Evolutionary conservation across 2,797 vertebrate species (phyloP).

Genomic region (Trematomus bernacchii): DNA sequence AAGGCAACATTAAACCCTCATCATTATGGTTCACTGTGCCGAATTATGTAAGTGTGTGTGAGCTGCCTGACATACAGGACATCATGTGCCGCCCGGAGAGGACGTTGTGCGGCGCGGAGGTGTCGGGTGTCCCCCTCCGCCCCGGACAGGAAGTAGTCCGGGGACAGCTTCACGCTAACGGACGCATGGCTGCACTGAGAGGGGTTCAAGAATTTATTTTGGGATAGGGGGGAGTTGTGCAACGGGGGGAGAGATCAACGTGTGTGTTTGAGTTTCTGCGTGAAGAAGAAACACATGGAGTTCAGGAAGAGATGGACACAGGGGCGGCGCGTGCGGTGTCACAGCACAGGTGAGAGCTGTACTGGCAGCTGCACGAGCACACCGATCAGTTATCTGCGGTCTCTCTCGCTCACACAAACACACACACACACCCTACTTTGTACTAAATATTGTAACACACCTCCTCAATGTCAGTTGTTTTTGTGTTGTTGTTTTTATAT

Average conservation of each 20-base stretch:
- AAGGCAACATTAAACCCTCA: no score
- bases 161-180: neutral
- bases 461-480: no score
- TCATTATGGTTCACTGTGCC: neutral
- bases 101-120: neutral
- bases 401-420: neutral
- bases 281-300: conserved; percentile 63
- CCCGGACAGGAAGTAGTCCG: neutral
- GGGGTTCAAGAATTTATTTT: neutral
- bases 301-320: neutral
- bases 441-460: no score
- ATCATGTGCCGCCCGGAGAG: neutral
- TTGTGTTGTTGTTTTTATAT: no score
- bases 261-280: conserved; percentile 6
- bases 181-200: neutral
- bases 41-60: conserved; percentile 1
- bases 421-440: neutral
- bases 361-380: neutral
- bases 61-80: neutral
- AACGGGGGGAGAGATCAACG: conserved; percentile 14
- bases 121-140: conserved; percentile 6
- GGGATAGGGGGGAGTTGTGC: neutral
- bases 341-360: conserved; percentile 76
- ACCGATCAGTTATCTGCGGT: no score
- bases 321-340: conserved; percentile 48